A percentile compares a stretch with the other conserved stretches of the same genome.
Conservation (phyloP, 2,113 vertebrate species). For the Emydura subglobosa region DNA sequence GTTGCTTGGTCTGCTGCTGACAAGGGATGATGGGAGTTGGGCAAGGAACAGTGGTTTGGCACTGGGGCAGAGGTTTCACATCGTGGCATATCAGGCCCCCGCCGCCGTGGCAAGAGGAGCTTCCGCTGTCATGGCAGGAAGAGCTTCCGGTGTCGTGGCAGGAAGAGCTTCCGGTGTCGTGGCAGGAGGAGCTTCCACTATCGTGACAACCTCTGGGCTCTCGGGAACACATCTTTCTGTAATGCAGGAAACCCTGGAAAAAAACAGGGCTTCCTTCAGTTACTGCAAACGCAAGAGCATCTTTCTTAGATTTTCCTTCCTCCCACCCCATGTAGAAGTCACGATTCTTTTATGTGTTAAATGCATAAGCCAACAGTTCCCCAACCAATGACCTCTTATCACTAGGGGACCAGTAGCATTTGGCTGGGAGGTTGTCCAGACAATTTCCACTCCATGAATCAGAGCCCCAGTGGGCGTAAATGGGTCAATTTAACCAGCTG, state of each 20-base stretch:
- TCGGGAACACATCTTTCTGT: slow-evolving; percentile 45
- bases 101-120: slow-evolving; percentile 36
- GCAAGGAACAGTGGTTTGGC: background rate
- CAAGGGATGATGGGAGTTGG: background rate
- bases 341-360: rapidly evolving
- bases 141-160: slow-evolving; percentile 16
- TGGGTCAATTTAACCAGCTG: background rate
- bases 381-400: background rate
- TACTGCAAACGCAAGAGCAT: rapidly evolving
- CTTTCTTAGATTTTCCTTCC: rapidly evolving
- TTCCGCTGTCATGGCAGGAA: slow-evolving; percentile 21
- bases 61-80: slow-evolving; percentile 36
- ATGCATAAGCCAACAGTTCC: rapidly evolving
- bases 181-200: slow-evolving; percentile 33
- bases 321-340: too few species aligned
- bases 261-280: rapidly evolving
- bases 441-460: background rate
- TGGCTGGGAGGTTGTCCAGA: rapidly evolving
- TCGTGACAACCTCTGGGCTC: slow-evolving; percentile 65
- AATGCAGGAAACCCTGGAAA: rapidly evolving
- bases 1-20: slow-evolving; percentile 74
- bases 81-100: slow-evolving; percentile 42
- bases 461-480: background rate
- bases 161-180: slow-evolving; percentile 34
- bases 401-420: rapidly evolving